A percentile compares a stretch with the other conserved stretches of the same genome.
Evolutionary conservation across 2,113 vertebrate genomes (phyloP).

Genomic region (Colossoma macropomum): DNA sequence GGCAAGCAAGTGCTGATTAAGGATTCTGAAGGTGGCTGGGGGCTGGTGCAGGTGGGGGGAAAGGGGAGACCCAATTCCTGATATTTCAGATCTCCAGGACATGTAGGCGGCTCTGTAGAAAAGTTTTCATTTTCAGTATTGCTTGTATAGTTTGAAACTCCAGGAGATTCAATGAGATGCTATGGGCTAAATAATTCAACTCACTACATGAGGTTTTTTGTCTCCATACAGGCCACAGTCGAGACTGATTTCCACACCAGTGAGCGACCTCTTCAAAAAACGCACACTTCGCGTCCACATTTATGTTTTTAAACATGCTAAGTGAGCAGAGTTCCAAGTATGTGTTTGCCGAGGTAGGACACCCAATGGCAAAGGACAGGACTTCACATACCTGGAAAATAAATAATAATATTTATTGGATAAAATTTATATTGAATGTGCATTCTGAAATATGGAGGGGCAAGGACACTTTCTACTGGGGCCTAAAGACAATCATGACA

Average conservation of each 20-base stretch:
- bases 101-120: constrained; percentile 57
- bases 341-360: not conserved
- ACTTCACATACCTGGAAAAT: constrained; percentile 55
- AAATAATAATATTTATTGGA: not conserved
- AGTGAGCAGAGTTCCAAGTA: constrained; percentile 52
- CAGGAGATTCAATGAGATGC: not conserved
- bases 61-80: constrained; percentile 60
- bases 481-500: too few relatives aligned
- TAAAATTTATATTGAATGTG: not conserved
- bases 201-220: constrained; percentile 58
- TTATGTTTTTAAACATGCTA: constrained; percentile 53
- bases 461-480: too few relatives aligned
- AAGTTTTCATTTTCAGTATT: not conserved
- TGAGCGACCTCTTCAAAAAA: constrained; percentile 64
- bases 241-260: constrained; percentile 37
- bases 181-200: not conserved
- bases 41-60: constrained; percentile 71
- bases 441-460: not conserved
- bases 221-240: constrained; percentile 50
- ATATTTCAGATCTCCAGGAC: constrained; percentile 67
- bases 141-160: not conserved
- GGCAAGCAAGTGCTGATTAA: constrained; percentile 69
- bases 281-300: constrained; percentile 46
- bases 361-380: constrained; percentile 45
- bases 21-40: constrained; percentile 21